Percentiles rank a stretch among this genome's conserved stretches.
Evolutionary conservation across 2,797 vertebrate species (phyloP).

Genomic region (Hapalemur alaotrensis): DNA sequence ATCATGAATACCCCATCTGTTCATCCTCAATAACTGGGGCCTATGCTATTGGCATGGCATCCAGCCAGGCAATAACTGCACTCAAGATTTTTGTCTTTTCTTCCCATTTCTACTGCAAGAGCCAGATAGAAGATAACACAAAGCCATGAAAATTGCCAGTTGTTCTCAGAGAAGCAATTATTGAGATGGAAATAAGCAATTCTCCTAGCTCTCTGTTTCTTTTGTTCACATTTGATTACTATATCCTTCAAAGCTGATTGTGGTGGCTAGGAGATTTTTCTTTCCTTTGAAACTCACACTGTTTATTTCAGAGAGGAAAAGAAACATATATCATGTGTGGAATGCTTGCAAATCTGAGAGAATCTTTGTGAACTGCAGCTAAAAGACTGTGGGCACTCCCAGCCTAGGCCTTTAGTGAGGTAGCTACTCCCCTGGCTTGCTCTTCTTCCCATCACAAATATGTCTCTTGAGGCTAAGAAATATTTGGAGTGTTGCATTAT

Average conservation of each 20-base stretch:
- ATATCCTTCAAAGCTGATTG: slow-evolving; percentile 3
- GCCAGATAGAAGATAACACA: not conserved
- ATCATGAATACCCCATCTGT: slow-evolving; percentile 1
- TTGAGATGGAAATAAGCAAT: not conserved
- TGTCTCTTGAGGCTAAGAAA: not conserved
- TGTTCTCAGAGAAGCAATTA: not conserved
- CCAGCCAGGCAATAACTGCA: not conserved
- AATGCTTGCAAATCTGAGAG: not conserved
- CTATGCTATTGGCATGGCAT: not conserved
- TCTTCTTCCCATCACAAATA: not conserved
- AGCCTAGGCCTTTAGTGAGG: not conserved
- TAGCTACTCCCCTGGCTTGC: not conserved
- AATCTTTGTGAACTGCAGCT: not conserved
- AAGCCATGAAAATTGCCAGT: slow-evolving; percentile 8
- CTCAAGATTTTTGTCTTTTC: not conserved
- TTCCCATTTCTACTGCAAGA: not conserved
- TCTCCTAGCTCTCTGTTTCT: not conserved
- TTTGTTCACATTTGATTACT: slow-evolving; percentile 4
- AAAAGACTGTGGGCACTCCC: not conserved
- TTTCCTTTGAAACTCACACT: not conserved
- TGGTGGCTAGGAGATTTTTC: not conserved
- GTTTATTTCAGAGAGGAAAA: slow-evolving; percentile 33
- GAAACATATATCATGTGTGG: not conserved
- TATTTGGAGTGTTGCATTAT: not conserved
- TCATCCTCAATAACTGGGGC: not conserved